Evolutionary conservation across 2,888 invertebrate genomes (phyloP), one percentile per base, ranked within the genome.

Genomic region (Eueremaeus valkanovi): DNA sequence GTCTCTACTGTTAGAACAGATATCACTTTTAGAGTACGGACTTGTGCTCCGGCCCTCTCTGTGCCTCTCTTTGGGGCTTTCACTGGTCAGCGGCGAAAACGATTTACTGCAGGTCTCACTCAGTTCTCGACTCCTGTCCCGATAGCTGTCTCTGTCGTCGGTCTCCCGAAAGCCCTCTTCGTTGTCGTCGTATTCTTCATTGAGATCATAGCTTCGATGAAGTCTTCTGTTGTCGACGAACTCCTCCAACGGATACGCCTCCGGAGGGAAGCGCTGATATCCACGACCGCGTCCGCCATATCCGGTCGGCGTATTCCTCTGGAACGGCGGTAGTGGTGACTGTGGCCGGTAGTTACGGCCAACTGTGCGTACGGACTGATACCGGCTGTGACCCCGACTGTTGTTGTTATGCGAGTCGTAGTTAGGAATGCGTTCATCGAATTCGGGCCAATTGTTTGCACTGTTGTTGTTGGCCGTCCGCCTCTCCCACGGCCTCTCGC

Each of bases 401-500:
- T 49, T 70, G 5, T 8, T 73, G 27, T 33, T 55, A 36, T 58
- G 58, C 16, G 58, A 29, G 1, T 73, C 73, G 29, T 72, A 72
- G 3, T 18, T 72, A 24, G 42, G 72, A 42, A 49, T 42, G 29
- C 72, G 31, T 49, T 72, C 49, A n/a, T 72, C 72, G 21, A 72
- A 49, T 16, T 72, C 68, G 2, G 29, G 21, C 68, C 68, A 68
- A 36, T 24, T 36, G n/a, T 49, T 70, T n/a, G 70, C 18, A 45
- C 70, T 79, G 72, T 27, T 33, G 40, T 3, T 27, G 42, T 42
- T 72, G 31, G 6, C 33, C 24, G 51, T 42, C 24, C 70, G 18
- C n/a, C 80, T 74, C 58, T 81, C 80, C 80, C 81, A 81, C 3
- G 79, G 80, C n/a, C 84, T 78, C 72, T 84, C 83, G 18, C 82